phyloP scores from a whole-genome alignment of 2,113 vertebrate genomes.

The Desmodus rotundus region DNA sequence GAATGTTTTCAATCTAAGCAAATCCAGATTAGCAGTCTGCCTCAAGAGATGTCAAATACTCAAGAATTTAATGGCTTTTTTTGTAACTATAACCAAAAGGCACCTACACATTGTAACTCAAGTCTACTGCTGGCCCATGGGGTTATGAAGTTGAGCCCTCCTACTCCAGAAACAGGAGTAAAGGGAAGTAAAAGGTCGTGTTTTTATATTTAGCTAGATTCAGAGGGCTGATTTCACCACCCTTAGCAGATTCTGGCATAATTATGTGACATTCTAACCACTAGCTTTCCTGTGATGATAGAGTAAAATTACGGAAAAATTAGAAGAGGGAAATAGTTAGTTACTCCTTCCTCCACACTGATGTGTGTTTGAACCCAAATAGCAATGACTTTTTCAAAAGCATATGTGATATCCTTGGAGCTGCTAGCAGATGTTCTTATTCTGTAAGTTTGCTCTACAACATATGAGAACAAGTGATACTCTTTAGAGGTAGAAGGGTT shows the following conservation, averaged over 20 bases:
- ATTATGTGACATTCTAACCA: neutral
- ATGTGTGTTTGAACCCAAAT: neutral
- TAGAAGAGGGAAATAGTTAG: neutral
- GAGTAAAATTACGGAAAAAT: conserved; percentile 33
- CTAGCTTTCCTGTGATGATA: neutral
- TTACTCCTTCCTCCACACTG: neutral
- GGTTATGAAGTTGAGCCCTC: neutral
- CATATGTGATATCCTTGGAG: neutral
- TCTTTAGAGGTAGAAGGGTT: neutral
- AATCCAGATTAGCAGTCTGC: neutral
- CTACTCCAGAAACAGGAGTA: neutral
- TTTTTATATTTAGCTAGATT: conserved; percentile 20
- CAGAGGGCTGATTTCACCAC: neutral
- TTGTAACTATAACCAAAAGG: conserved; percentile 1
- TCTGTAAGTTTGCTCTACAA: neutral
- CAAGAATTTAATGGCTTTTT: conserved; percentile 23
- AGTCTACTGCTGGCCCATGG: neutral
- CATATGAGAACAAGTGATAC: neutral
- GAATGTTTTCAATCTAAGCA: neutral
- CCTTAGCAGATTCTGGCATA: neutral
- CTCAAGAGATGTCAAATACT: neutral
- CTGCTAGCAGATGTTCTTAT: neutral
- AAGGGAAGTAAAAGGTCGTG: neutral
- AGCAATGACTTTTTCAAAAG: neutral
- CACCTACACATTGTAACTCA: conserved; percentile 1